Conservation (phyloP, 2,113 vertebrate genomes). For the Neopipo cinnamomea region DNA sequence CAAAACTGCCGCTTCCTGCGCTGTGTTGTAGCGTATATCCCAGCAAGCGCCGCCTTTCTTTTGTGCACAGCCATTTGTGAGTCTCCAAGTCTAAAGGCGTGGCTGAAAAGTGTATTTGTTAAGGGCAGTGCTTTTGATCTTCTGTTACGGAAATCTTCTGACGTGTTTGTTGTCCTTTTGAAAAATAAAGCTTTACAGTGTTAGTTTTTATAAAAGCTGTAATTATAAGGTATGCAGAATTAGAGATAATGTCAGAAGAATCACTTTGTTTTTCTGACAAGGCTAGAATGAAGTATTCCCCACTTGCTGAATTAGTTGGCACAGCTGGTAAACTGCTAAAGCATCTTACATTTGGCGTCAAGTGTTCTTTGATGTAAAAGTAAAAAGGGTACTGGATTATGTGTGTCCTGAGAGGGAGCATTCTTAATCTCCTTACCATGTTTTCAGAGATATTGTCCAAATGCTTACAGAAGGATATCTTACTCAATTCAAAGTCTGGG, state of each 20-base stretch:
- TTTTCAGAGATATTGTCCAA: slow-evolving; percentile 4
- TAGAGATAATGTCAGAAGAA: neutral
- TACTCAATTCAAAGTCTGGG: neutral
- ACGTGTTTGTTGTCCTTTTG: neutral
- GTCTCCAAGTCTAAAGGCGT: neutral
- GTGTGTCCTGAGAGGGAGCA: neutral
- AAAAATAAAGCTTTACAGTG: neutral
- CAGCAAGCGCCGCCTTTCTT: too few species aligned
- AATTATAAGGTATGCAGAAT: neutral
- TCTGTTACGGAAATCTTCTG: fast-evolving
- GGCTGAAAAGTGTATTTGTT: neutral
- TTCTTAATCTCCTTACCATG: slow-evolving; percentile 44
- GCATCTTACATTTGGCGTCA: neutral
- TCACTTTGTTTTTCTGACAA: neutral
- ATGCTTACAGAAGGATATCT: neutral
- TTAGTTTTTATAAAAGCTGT: neutral
- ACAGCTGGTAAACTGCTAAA: neutral
- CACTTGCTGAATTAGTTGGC: neutral
- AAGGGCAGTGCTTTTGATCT: neutral
- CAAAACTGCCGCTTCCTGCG: neutral
- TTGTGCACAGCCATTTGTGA: neutral
- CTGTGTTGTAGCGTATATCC: fast-evolving
- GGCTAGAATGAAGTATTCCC: neutral
- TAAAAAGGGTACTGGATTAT: slow-evolving; percentile 21
- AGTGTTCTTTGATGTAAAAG: neutral